These are phyloP conservation scores for Charanyca ferruginea DNA, from an alignment of 2,888 invertebrate genomes.

Conservation along the genomic window DNA sequence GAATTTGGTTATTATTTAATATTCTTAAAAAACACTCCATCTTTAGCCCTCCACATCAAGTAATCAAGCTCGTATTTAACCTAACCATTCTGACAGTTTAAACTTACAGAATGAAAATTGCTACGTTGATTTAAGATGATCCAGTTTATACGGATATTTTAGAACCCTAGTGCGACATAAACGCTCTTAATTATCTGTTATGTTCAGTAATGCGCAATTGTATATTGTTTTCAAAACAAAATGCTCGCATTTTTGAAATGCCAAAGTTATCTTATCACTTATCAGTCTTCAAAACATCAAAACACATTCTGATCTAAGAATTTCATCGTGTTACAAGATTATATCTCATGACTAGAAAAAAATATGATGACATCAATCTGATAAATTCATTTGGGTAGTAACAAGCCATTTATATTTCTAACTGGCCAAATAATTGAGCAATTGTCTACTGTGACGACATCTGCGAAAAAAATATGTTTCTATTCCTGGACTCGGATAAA, in stretches of 20 bases:
- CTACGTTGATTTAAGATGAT: too few species aligned
- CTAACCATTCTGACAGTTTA: too few species aligned
- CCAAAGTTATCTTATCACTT: slow-evolving; percentile 5
- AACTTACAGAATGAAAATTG: too few species aligned
- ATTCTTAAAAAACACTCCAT: too few species aligned
- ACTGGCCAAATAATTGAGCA: neutral
- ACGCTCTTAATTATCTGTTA: too few species aligned
- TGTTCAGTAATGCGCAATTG: slow-evolving; percentile 9
- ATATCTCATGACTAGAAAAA: slow-evolving; percentile 11
- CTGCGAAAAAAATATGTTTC: neutral
- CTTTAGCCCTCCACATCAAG: too few species aligned
- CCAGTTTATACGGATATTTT: too few species aligned
- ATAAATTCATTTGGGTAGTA: slow-evolving; percentile 11
- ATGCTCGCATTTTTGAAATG: slow-evolving; percentile 10
- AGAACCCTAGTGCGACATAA: too few species aligned
- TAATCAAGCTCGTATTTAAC: too few species aligned
- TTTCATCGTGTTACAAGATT: slow-evolving; percentile 10
- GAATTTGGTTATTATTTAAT: too few species aligned
- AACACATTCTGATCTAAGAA: slow-evolving; percentile 25
- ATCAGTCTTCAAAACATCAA: slow-evolving; percentile 23
- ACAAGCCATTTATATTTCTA: neutral
- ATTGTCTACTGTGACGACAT: neutral
- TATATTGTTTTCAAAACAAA: slow-evolving; percentile 29
- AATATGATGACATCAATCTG: slow-evolving; percentile 15
- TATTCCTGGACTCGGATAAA: neutral